Percentiles rank a stretch among this genome's conserved stretches.
phyloP scores from a whole-genome alignment of 2,113 vertebrate genomes.

The Condylura cristata region DNA sequence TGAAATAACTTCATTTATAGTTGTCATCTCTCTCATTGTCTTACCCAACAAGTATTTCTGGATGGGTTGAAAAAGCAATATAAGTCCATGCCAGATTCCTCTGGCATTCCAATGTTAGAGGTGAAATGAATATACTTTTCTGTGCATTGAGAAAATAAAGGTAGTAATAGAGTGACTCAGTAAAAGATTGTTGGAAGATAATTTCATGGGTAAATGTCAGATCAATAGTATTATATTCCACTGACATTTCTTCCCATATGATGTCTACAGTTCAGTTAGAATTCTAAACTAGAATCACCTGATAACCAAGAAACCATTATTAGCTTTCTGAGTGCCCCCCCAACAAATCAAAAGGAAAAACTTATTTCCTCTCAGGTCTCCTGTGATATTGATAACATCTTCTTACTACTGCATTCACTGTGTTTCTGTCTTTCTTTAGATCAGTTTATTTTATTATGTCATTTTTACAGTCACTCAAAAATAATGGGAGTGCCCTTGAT shows the following conservation, averaged over 20 bases:
- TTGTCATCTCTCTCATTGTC: background rate
- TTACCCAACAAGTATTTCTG: background rate
- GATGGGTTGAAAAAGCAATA: background rate
- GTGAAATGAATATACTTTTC: conserved; percentile 28
- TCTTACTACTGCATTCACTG: background rate
- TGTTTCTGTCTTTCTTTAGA: conserved; percentile 15
- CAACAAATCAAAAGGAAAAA: background rate
- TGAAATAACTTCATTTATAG: conserved; percentile 25
- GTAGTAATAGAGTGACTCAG: background rate
- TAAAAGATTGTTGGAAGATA: conserved; percentile 57
- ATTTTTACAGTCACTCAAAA: conserved; percentile 49
- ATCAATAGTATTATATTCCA: conserved; percentile 55
- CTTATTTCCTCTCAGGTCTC: background rate
- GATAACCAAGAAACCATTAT: background rate
- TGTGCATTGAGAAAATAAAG: conserved; percentile 46
- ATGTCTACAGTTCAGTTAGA: background rate
- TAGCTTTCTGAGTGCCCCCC: too few relatives aligned
- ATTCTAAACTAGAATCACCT: conserved; percentile 26
- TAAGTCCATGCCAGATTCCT: background rate
- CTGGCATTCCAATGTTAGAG: background rate
- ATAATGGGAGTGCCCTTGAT: conserved; percentile 15
- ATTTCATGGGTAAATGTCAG: conserved; percentile 64
- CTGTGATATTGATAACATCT: background rate
- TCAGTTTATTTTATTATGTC: conserved; percentile 45
- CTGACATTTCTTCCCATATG: conserved; percentile 55